Percentiles rank a stretch among this genome's conserved stretches.
phyloP scores from a whole-genome alignment of 2,113 vertebrate genomes.

The Coreoperca whiteheadi region DNA sequence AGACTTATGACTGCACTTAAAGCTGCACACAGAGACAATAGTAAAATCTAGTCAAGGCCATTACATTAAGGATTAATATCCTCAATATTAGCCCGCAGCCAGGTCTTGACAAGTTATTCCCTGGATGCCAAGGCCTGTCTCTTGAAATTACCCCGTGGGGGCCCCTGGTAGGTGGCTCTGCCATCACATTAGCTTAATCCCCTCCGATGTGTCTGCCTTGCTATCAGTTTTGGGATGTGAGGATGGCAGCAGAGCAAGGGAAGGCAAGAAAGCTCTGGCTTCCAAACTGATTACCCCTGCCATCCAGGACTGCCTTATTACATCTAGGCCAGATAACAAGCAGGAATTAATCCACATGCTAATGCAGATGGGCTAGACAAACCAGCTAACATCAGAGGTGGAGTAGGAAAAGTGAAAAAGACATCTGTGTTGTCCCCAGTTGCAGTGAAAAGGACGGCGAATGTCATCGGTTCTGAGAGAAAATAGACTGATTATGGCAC shows the following conservation, averaged over 20 bases:
- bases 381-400: constrained; percentile 53
- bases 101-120: constrained; percentile 77
- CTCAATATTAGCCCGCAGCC: constrained; percentile 72
- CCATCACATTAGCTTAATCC: constrained; percentile 84
- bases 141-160: constrained; percentile 71
- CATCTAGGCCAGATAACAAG: constrained; percentile 75
- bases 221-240: constrained; percentile 76
- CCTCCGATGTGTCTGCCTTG: constrained; percentile 69
- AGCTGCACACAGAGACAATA: constrained; percentile 72
- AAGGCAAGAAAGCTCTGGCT: constrained; percentile 51
- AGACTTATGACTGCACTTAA: constrained; percentile 71
- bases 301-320: constrained; percentile 67
- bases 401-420: constrained; percentile 48
- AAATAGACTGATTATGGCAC: constrained; percentile 35
- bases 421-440: constrained; percentile 49
- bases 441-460: constrained; percentile 23
- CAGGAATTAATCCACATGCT: constrained; percentile 76
- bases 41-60: constrained; percentile 72
- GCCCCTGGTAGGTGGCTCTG: constrained; percentile 74
- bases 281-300: constrained; percentile 66
- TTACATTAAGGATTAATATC: constrained; percentile 81
- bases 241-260: constrained; percentile 56
- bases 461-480: constrained; percentile 22
- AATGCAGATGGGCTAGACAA: constrained; percentile 62
- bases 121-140: constrained; percentile 69